Evolutionary conservation across 2,113 vertebrate genomes (phyloP), one percentile per base, ranked within the genome.

Genomic region (Euleptes europaea): DNA sequence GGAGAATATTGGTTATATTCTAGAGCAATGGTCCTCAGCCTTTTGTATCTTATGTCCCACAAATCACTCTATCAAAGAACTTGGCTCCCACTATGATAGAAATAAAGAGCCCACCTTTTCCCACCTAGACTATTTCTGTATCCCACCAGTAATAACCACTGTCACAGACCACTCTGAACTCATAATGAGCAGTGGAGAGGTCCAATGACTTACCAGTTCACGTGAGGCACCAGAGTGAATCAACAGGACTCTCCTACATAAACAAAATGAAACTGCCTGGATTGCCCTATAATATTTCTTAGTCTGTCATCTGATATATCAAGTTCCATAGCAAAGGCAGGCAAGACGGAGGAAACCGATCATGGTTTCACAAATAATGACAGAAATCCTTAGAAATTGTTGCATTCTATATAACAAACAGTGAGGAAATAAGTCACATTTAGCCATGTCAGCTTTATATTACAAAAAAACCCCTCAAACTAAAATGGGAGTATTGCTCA

Each of bases 401-500:
- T 76, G 42, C 70, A 35, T 74, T 83, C 1, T 82, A 19, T 63
- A 65, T 13, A 28, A 65, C 23, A 42, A 17, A 23, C n/a, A 69
- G 26, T 42, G 19, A 49, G 35, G 69, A 33, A 77, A 49, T 44
- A 33, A 28, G 65, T 76, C 70, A 54, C 11, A 67, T 51, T 12
- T 77, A 40, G 76, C 44, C 40, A 66, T 5, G 26, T 54, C 71
- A 54, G 57, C 28, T 40, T 78, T 10, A 19, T 5, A 66, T 75
- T 89, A 86, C 28, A 78, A 70, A 78, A 70, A 42, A 88, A 89
- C 90, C 86, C 82, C 73, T 49, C 89, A 79, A 91, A 78, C 84
- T 35, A 76, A 13, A 69, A 84, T 84, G 3, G 3, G 19, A 70
- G 79, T 44, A 81, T 77, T 85, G 73, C 92, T 84, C 96, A 99